Conservation (phyloP, 1,140 invertebrate genomes). For the Dreissena polymorpha region DNA sequence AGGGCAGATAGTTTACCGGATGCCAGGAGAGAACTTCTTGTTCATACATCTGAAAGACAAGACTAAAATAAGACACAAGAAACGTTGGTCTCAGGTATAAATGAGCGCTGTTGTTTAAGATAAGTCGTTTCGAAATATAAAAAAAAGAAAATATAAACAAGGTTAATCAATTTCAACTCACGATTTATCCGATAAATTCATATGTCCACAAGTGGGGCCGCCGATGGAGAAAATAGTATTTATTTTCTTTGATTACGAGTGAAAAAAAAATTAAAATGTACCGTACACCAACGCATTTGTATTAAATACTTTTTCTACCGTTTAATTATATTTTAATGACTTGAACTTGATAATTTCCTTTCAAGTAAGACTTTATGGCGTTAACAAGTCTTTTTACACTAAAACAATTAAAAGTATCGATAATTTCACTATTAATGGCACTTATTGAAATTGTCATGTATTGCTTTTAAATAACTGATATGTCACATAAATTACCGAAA, state of each 20-base stretch:
- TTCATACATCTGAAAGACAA: slow-evolving; percentile 99
- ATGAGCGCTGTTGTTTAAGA: too few species aligned
- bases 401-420: too few species aligned
- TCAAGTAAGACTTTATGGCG: background rate
- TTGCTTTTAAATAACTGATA: background rate
- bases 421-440: too few species aligned
- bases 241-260: background rate
- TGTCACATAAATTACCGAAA: too few species aligned
- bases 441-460: too few species aligned
- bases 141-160: too few species aligned
- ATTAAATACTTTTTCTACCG: background rate
- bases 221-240: too few species aligned
- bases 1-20: slow-evolving; percentile 94
- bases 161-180: too few species aligned
- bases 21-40: slow-evolving; percentile 98
- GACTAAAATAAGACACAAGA: slow-evolving; percentile 95
- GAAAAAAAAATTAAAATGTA: background rate
- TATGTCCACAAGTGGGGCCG: too few species aligned
- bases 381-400: background rate
- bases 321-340: background rate
- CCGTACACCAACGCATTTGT: background rate
- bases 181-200: too few species aligned
- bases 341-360: too few species aligned
- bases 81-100: slow-evolving; percentile 80
- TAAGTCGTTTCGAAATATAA: too few species aligned